Percentiles rank a stretch among this genome's conserved stretches.
phyloP scores from a whole-genome alignment of 2,797 vertebrate genomes.

The Cossypha polioptera region DNA sequence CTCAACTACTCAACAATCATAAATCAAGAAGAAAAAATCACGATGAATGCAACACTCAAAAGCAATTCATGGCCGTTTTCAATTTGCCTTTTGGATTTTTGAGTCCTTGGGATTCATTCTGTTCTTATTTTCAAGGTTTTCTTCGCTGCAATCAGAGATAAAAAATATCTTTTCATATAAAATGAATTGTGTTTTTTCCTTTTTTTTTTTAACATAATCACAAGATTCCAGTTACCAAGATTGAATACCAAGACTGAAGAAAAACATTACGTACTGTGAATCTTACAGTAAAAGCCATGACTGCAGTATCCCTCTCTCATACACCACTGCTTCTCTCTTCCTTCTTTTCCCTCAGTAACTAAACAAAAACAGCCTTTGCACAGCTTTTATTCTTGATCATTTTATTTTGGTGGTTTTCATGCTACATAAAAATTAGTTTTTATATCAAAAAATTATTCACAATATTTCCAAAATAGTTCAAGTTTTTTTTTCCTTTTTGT shows the following conservation, averaged over 20 bases:
- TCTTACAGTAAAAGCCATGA: not conserved
- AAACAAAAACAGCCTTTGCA: slow-evolving; percentile 63
- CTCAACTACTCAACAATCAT: not conserved
- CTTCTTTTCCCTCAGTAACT: slow-evolving; percentile 24
- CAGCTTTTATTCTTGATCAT: slow-evolving; percentile 67
- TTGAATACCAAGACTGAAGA: not conserved
- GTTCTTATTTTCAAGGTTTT: slow-evolving; percentile 2
- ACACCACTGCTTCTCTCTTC: not conserved
- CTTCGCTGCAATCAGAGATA: not conserved
- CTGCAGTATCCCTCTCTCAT: not conserved
- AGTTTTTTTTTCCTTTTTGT: slow-evolving; percentile 38
- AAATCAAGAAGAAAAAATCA: not conserved
- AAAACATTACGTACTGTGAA: not conserved
- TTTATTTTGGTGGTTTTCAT: slow-evolving; percentile 74
- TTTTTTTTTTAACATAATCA: not conserved
- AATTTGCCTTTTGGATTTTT: not conserved
- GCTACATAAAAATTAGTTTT: slow-evolving; percentile 68
- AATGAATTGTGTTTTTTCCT: not conserved
- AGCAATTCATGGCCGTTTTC: not conserved
- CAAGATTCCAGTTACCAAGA: not conserved
- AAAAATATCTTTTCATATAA: not conserved
- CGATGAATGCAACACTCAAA: not conserved
- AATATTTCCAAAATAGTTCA: slow-evolving; percentile 70
- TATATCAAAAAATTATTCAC: slow-evolving; percentile 73
- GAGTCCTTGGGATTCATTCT: not conserved